These are phyloP conservation scores for Eira barbara DNA, from an alignment of 2,113 vertebrate species.

Conservation along the genomic window DNA sequence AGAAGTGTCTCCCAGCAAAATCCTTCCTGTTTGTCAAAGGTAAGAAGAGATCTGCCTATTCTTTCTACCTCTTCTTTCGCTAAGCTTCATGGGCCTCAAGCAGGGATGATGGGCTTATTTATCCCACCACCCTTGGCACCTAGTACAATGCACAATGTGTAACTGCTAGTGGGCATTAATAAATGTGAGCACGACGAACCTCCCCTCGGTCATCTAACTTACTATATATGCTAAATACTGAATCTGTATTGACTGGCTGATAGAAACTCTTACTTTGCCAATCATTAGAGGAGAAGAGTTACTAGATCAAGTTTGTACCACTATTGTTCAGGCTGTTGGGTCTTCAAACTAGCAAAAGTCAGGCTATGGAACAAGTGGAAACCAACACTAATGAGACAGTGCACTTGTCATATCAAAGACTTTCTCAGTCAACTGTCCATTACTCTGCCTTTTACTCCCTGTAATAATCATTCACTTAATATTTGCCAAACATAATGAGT, in stretches of 20 bases:
- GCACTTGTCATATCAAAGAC: not conserved
- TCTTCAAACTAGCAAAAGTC: slow-evolving; percentile 10
- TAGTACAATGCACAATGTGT: not conserved
- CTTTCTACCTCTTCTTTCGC: not conserved
- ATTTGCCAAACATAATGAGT: not conserved
- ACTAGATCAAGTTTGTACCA: not conserved
- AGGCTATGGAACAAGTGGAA: not conserved
- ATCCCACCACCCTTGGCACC: not conserved
- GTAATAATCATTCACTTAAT: not conserved
- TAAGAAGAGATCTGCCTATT: not conserved
- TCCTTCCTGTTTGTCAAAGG: not conserved
- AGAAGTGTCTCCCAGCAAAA: not conserved
- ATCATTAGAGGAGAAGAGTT: not conserved
- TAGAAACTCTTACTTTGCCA: not conserved
- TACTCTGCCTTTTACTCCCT: not conserved
- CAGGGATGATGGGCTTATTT: not conserved
- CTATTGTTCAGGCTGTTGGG: not conserved
- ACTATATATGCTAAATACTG: not conserved
- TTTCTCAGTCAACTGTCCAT: not conserved
- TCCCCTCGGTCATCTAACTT: not conserved
- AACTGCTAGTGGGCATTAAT: not conserved
- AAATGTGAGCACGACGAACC: not conserved
- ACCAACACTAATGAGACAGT: not conserved
- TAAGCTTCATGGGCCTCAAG: not conserved
- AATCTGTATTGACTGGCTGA: not conserved